Conservation (phyloP, 2,113 vertebrate genomes). For the Aegypius monachus region DNA sequence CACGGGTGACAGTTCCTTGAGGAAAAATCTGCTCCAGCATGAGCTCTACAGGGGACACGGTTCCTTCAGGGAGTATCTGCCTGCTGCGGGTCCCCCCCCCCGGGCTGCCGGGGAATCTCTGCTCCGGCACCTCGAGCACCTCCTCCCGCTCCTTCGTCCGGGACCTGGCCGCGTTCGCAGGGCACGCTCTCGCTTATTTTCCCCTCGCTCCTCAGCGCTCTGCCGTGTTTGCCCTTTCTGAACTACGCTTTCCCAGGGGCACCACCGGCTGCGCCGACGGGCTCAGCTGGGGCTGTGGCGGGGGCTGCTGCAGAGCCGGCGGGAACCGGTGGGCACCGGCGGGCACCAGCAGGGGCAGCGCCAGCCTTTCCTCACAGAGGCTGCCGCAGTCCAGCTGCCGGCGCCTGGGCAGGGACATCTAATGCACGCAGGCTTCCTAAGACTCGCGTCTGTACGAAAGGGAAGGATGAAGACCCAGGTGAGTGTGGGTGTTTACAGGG, state of each 20-base stretch:
- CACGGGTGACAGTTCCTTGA: not conserved
- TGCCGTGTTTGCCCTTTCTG: not conserved
- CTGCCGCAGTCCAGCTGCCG: not conserved
- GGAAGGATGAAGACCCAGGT: not conserved
- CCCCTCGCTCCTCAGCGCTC: too few species aligned
- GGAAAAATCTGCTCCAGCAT: not conserved
- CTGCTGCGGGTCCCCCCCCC: fast-evolving
- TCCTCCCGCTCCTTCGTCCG: not conserved
- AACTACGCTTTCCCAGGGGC: fast-evolving
- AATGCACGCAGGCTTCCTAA: fast-evolving
- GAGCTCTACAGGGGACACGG: not conserved
- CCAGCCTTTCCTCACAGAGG: not conserved
- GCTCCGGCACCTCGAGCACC: not conserved
- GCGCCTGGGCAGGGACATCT: fast-evolving
- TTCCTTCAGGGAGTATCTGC: not conserved
- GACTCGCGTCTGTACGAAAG: fast-evolving
- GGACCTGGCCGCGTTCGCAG: not conserved
- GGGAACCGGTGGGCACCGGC: not conserved
- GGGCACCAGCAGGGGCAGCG: not conserved
- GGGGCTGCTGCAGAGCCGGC: not conserved
- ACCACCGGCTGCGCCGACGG: fast-evolving
- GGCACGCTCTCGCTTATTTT: fast-evolving
- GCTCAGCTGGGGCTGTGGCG: not conserved
- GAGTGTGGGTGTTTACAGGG: fast-evolving
- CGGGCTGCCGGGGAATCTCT: not conserved